Percentiles rank a stretch among this genome's conserved stretches.
Conservation (phyloP, 2,797 vertebrate species). For the Podarcis lilfordi region DNA sequence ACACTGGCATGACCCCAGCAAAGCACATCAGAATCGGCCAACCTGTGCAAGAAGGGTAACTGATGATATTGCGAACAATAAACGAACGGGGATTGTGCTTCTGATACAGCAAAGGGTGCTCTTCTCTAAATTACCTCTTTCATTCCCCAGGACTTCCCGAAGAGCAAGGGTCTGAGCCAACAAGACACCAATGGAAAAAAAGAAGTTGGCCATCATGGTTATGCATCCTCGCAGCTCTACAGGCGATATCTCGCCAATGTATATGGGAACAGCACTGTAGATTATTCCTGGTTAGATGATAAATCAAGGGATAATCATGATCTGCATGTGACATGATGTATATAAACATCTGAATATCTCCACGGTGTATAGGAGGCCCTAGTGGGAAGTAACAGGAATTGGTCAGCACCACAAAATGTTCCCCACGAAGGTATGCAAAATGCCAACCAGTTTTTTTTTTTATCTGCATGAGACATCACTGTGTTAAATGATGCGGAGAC, state of each 20-base stretch:
- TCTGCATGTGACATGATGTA: neutral
- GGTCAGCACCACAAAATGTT: no score
- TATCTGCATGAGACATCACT: no score
- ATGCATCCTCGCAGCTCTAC: constrained; percentile 82
- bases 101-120: neutral
- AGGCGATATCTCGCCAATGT: constrained; percentile 82
- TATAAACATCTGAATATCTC: neutral
- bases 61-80: neutral
- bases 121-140: constrained; percentile 65
- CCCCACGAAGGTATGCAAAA: no score
- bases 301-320: neutral
- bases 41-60: neutral
- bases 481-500: no score
- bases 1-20: constrained; percentile 77
- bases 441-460: no score
- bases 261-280: constrained; percentile 84
- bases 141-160: constrained; percentile 78
- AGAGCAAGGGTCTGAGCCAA: constrained; percentile 81
- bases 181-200: constrained; percentile 83
- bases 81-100: neutral
- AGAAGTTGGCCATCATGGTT: constrained; percentile 79
- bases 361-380: no score
- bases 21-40: constrained; percentile 80
- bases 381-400: no score
- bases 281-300: neutral